Conservation (phyloP, 1,140 invertebrate genomes). For the Agrypnia vestita region DNA sequence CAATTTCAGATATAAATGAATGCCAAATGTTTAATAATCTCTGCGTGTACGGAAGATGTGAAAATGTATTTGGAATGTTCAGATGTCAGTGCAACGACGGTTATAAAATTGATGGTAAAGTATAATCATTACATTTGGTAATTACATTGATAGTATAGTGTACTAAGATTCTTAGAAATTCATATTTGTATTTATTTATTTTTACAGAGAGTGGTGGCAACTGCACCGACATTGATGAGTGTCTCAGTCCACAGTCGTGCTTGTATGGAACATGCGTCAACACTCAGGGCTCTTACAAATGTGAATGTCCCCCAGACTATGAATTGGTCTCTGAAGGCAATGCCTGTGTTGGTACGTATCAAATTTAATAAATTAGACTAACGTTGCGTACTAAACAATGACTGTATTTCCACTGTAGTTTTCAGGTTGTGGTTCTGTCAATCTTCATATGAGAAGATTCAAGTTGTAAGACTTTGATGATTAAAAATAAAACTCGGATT, state of each 20-base stretch:
- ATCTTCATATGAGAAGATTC: no score
- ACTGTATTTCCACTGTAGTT: no score
- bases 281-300: conserved; percentile 85
- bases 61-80: conserved; percentile 93
- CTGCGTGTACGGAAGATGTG: conserved; percentile 89
- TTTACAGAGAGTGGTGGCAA: conserved; percentile 69
- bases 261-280: conserved; percentile 82
- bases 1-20: conserved; percentile 80
- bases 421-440: no score
- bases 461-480: no score
- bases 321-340: conserved; percentile 75
- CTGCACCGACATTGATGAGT: conserved; percentile 87
- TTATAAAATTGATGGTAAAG: conserved; percentile 82
- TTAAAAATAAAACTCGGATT: no score
- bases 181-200: conserved; percentile 31
- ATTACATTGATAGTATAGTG: not conserved
- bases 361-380: not conserved
- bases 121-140: not conserved
- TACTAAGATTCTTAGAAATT: not conserved
- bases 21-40: conserved; percentile 89
- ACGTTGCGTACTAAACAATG: no score
- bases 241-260: conserved; percentile 81
- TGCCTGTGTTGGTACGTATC: conserved; percentile 70
- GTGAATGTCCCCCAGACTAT: conserved; percentile 87
- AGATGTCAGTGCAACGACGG: conserved; percentile 89